Evolutionary conservation across 2,797 vertebrate species (phyloP), one percentile per base, ranked within the genome.

Genomic region (Pogoniulus pusillus): DNA sequence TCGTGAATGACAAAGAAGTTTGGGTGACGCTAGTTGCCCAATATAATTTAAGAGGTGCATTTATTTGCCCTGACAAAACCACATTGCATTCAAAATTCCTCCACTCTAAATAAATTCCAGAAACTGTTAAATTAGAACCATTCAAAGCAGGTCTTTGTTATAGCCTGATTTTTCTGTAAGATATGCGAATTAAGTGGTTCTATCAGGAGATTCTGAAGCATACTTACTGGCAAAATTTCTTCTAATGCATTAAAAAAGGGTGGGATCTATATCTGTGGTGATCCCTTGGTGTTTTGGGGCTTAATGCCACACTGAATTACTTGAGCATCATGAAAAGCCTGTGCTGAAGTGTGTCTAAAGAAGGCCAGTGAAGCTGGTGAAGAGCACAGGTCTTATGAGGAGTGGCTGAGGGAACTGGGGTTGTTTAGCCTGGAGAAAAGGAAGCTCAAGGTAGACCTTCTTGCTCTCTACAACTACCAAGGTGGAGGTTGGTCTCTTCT

Each of bases 91-190:
- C 76, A 90, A 95, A 97, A 91, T 81, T 60, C 51, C 93, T 95
- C 90, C 72, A 96, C 63, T 80, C 82, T 32, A 96, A 95, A 95
- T 77, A 85, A 94, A 93, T 88, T 93, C 78, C 90, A 95, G 82
- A 95, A 96, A 72, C 34, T 19, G 26, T 65, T 91, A 95, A 95
- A 96, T 94, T 89, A 87, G 79, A 96, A 93, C 43, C 69, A 87
- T 93, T 92, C 60, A 75, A 82, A 62, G 71, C 41, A 93, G 54
- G 27, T 93, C 49, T 92, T 91, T 77, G 27, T 71, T 93, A 73
- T 32, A 89, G n/a, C 49, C n/a, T 77, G 65, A 82, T 91, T 85
- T 93, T 94, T 93, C 65, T 71, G 73, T 45, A 76, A 94, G 89
- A 63, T 72, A 77, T 1, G 7, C 47, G 93, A 82, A 91, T 92